Percentiles rank a stretch among this genome's conserved stretches.
Conservation (phyloP, 2,888 invertebrate species). For the Hirudinaria manillensis region DNA sequence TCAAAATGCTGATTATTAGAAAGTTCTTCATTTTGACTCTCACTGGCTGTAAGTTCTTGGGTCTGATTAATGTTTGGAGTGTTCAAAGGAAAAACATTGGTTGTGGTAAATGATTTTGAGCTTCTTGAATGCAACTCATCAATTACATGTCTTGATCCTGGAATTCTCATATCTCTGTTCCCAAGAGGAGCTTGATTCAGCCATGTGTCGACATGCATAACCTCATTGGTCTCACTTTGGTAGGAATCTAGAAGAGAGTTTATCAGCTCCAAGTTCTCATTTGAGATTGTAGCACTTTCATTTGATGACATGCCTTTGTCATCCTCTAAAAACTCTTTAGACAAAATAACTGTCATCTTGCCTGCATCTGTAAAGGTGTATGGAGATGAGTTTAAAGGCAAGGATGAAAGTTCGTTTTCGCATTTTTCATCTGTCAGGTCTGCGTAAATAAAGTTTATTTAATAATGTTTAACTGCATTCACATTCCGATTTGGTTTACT, state of each 20-base stretch:
- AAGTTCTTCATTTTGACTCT: background rate
- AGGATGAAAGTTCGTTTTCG: too few relatives aligned
- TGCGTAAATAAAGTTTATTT: background rate
- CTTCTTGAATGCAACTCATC: background rate
- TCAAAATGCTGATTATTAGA: background rate
- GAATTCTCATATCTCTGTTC: background rate
- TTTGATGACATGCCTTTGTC: background rate
- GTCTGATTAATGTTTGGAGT: background rate
- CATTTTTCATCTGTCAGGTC: background rate
- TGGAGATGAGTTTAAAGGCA: too few relatives aligned
- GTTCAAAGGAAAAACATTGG: background rate
- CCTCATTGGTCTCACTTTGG: background rate
- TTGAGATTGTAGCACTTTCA: constrained; percentile 1
- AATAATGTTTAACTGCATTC: background rate
- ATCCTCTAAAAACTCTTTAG: constrained; percentile 22
- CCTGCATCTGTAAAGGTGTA: background rate
- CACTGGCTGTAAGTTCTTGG: background rate
- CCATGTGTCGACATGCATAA: background rate
- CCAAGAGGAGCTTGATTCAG: background rate
- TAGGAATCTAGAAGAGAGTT: constrained; percentile 15
- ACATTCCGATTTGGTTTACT: background rate
- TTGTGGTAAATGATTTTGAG: constrained; percentile 3
- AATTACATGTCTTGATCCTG: background rate
- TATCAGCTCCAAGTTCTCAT: constrained; percentile 24
- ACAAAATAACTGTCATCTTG: constrained; percentile 16